These are phyloP conservation scores for Psittacula derbiana DNA, from an alignment of 2,797 vertebrate species.

Conservation along the genomic window DNA sequence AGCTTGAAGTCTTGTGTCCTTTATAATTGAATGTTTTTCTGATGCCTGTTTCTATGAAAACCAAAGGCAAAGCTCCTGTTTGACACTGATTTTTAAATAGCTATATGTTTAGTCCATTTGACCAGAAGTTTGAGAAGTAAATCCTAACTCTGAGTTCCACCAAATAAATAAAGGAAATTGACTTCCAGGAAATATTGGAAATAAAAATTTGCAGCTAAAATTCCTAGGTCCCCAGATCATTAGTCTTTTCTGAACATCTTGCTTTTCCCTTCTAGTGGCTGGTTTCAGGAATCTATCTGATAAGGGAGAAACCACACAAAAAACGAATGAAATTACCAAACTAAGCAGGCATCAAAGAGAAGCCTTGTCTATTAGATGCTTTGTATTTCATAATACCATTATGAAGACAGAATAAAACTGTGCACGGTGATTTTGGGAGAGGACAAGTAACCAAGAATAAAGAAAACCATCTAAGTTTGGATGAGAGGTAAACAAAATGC, in stretches of 20 bases:
- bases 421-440: background rate
- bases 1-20: background rate
- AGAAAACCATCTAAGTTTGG: background rate
- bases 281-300: background rate
- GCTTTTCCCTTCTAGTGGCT: background rate
- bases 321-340: background rate
- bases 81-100: background rate
- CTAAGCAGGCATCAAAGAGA: background rate
- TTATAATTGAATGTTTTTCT: background rate
- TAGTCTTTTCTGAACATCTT: background rate
- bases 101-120: background rate
- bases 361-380: background rate
- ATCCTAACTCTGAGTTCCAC: background rate
- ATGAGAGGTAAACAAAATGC: background rate
- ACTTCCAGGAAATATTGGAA: background rate
- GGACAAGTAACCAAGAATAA: background rate
- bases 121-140: background rate
- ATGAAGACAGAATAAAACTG: constrained; percentile 20
- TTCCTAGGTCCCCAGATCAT: background rate
- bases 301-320: background rate
- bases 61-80: background rate
- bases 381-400: background rate
- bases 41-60: background rate
- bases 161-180: background rate
- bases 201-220: background rate